These are phyloP conservation scores for Schizopygopsis malacanthus DNA, from an alignment of 2,797 vertebrate species.

Conservation along the genomic window DNA sequence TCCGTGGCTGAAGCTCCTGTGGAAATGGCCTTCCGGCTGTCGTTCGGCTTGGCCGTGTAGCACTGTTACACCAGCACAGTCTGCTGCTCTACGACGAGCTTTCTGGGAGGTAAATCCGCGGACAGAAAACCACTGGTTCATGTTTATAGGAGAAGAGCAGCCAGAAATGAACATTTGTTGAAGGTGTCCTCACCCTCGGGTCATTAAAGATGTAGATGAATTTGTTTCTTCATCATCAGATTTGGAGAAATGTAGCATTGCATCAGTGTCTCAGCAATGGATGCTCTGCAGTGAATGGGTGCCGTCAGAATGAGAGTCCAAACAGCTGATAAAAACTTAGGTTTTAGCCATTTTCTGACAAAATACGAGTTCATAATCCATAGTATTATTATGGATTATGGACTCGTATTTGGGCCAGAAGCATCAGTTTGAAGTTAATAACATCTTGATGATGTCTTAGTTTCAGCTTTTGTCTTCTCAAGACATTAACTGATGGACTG, in stretches of 20 bases:
- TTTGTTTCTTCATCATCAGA: not conserved
- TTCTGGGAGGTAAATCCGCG: not conserved
- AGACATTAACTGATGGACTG: not conserved
- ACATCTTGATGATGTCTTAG: not conserved
- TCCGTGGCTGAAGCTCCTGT: constrained; percentile 91
- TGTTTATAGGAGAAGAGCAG: not conserved
- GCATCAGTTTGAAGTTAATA: not conserved
- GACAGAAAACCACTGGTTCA: not conserved
- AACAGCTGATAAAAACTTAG: not conserved
- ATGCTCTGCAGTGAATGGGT: not conserved
- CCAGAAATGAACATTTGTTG: not conserved
- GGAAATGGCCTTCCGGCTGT: constrained; percentile 94
- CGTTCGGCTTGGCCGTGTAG: constrained; percentile 88
- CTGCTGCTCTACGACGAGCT: not conserved
- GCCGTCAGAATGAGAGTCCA: not conserved
- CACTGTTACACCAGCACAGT: not conserved
- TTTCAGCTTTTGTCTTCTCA: not conserved
- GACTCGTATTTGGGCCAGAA: not conserved
- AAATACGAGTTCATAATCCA: too few relatives aligned
- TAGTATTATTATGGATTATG: not conserved
- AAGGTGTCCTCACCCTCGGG: not conserved
- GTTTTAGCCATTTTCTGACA: too few relatives aligned
- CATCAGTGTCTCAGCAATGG: not conserved
- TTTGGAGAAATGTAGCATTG: not conserved
- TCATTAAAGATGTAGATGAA: not conserved